phyloP scores from a whole-genome alignment of 1,140 invertebrate genomes.

The Aricia agestis region DNA sequence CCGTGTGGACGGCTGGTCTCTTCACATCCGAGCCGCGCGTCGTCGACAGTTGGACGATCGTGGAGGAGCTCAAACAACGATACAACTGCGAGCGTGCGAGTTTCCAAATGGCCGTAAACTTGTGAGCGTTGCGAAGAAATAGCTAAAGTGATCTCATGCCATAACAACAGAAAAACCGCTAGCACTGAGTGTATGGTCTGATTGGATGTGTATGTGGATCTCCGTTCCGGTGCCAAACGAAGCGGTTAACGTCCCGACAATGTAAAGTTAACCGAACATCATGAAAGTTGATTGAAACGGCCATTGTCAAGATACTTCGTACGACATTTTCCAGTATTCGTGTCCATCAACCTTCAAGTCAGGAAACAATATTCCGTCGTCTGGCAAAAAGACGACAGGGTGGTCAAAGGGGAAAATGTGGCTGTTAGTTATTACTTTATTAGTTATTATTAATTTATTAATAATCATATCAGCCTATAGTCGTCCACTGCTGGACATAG shows the following conservation, averaged over 20 bases:
- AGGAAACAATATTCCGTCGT: constrained; percentile 6
- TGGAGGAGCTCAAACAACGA: constrained; percentile 15
- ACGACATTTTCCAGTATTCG: constrained; percentile 13
- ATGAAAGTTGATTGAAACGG: constrained; percentile 7
- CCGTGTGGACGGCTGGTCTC: constrained; percentile 10
- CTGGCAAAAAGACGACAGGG: constrained; percentile 15
- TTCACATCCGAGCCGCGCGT: constrained; percentile 12
- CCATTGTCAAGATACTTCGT: constrained; percentile 15
- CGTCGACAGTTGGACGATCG: constrained; percentile 16
- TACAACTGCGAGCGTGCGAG: constrained; percentile 9
- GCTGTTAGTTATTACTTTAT: no score
- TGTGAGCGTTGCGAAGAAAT: background rate
- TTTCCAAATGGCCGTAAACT: constrained; percentile 7
- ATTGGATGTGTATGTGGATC: constrained; percentile 18
- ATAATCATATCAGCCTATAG: no score
- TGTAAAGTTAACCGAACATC: constrained; percentile 13
- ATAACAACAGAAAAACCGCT: background rate
- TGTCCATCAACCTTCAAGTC: constrained; percentile 7
- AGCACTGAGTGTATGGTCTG: background rate
- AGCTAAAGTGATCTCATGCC: constrained; percentile 15
- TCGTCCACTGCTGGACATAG: no score
- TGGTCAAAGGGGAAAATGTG: no score
- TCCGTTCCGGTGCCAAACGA: background rate
- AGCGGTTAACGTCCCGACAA: constrained; percentile 11
- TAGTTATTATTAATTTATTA: no score